Evolutionary conservation across 2,888 invertebrate species (phyloP).

Genomic region (Amphipyra berbera): DNA sequence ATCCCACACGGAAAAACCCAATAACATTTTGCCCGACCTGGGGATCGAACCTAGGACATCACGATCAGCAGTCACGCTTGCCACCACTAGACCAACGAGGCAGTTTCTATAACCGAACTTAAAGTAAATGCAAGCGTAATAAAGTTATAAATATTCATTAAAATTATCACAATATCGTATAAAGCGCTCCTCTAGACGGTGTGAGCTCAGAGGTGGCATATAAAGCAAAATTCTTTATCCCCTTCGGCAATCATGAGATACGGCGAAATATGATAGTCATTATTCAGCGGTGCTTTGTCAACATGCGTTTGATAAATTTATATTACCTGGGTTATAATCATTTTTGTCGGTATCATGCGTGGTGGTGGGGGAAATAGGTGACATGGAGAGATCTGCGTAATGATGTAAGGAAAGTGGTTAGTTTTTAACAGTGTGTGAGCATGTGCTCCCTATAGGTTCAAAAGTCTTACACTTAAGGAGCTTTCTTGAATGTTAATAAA

Average conservation of each 20-base stretch:
- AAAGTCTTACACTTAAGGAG: no score
- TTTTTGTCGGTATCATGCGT: constrained; percentile 56
- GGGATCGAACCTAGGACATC: no score
- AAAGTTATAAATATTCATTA: constrained; percentile 85
- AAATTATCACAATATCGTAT: constrained; percentile 73
- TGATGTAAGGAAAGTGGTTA: constrained; percentile 31
- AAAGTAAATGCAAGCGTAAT: constrained; percentile 78
- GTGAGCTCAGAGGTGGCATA: constrained; percentile 68
- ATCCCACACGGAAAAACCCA: no score
- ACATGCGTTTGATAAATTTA: constrained; percentile 82
- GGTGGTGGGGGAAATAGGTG: constrained; percentile 25
- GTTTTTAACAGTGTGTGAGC: no score
- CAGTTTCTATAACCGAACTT: constrained; percentile 60
- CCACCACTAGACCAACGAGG: no score
- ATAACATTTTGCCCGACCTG: no score
- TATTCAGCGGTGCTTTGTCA: constrained; percentile 82
- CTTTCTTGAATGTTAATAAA: no score
- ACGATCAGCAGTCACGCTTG: no score
- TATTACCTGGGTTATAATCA: constrained; percentile 77
- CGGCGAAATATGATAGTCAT: constrained; percentile 84
- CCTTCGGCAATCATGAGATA: constrained; percentile 83
- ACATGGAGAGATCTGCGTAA: constrained; percentile 14
- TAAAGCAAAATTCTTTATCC: constrained; percentile 81
- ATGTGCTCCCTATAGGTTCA: no score
- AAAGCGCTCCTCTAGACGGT: constrained; percentile 65